Evolutionary conservation across 2,797 vertebrate genomes (phyloP).

Genomic region (Anas bernieri): DNA sequence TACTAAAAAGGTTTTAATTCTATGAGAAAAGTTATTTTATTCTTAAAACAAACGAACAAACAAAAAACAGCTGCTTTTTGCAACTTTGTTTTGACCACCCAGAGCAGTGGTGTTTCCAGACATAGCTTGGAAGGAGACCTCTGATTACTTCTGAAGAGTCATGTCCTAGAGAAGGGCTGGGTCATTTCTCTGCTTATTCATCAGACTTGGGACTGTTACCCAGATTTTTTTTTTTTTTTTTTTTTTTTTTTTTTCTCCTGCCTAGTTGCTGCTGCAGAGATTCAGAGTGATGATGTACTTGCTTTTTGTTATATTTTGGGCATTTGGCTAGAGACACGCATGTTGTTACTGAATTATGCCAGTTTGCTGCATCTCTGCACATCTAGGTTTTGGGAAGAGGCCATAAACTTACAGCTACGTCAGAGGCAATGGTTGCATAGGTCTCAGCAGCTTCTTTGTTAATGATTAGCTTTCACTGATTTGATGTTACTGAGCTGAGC

Average conservation of each 20-base stretch:
- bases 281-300: background rate
- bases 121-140: background rate
- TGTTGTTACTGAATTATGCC: rapidly evolving
- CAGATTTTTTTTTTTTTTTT: background rate
- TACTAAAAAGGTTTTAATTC: background rate
- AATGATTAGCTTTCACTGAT: background rate
- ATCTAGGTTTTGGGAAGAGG: background rate
- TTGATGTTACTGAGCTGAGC: background rate
- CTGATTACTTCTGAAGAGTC: background rate
- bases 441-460: background rate
- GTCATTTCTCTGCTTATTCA: background rate
- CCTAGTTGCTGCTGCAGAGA: background rate
- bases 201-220: background rate
- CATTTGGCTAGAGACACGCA: rapidly evolving
- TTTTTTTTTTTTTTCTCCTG: background rate
- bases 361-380: background rate
- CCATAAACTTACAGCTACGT: background rate
- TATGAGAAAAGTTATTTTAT: background rate
- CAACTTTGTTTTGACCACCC: background rate
- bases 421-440: rapidly evolving
- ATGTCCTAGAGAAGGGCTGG: background rate
- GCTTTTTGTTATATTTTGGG: background rate
- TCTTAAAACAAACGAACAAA: too few species aligned
- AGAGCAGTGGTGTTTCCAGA: background rate
- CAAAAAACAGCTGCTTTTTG: background rate